Base-by-base conservation (phyloP, 2,888 invertebrate species). In the Pristionchus arcanus region DNA sequence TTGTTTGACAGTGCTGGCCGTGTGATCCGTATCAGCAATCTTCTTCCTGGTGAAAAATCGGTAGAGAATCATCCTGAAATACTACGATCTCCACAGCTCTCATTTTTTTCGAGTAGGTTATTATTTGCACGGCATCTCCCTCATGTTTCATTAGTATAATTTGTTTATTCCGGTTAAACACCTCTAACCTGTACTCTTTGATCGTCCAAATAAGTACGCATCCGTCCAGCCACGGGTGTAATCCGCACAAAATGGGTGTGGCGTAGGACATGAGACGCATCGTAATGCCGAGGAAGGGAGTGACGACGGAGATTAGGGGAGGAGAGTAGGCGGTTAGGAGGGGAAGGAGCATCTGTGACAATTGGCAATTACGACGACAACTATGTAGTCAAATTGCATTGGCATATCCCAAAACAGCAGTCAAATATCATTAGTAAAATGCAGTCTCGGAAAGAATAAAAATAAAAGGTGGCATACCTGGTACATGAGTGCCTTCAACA, bases 111-210 rank as follows among this genome's bases (percentile, higher is more conserved):
- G n/a, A n/a, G n/a, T n/a, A n/a, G n/a, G n/a, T n/a, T n/a, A n/a
- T n/a, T n/a, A n/a, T n/a, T n/a, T n/a, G n/a, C n/a, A n/a, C n/a
- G n/a, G n/a, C n/a, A n/a, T n/a, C n/a, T n/a, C n/a, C n/a, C n/a
- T n/a, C n/a, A n/a, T n/a, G n/a, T n/a, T n/a, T n/a, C n/a, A n/a
- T n/a, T n/a, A n/a, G n/a, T n/a, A n/a, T n/a, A n/a, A n/a, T n/a
- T n/a, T n/a, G n/a, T n/a, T n/a, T n/a, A n/a, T n/a, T n/a, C n/a
- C n/a, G n/a, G n/a, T n/a, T n/a, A n/a, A n/a, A n/a, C n/a, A n/a
- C n/a, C n/a, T n/a, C n/a, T n/a, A 15, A 86, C 86, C 86, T 59
- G 42, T 86, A 86, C 31, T 86, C 86, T n/a, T 49, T 66, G 13
- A 86, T 86, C 2, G 86, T 86, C 63, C 66, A 86, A 4, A 86